Evolutionary conservation across 2,888 invertebrate genomes (phyloP), one percentile per base, ranked within the genome.

Genomic region (Suillia variegata): DNA sequence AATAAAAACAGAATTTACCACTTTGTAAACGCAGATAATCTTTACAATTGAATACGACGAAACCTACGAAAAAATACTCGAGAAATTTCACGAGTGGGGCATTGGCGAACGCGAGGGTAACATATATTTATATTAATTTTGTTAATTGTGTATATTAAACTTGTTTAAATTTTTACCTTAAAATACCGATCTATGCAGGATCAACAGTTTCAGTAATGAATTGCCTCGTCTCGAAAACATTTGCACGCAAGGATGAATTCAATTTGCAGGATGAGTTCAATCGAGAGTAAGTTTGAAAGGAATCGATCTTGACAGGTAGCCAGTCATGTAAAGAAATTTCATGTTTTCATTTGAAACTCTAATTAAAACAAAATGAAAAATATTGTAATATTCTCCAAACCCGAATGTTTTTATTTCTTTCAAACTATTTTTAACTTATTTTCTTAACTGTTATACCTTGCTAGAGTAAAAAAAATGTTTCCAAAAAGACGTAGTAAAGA

Each of bases 191-290:
- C n/a, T n/a, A n/a, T n/a, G n/a, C n/a, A 51, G 83, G 85, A 55
- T 88, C 88, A 0, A 83, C 85, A 2, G 83, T 88, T 53, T 86
- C 87, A 60, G 85, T 89, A 50, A 79, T 88, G 63, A 88, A 88
- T 13, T 89, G 88, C 70, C 83, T 86, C n/a, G 79, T 88, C 22
- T 85, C 73, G 26, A 74, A 73, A 51, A 66, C 71, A 2, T 73
- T 54, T 61, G 42, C 59, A 20, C 66, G 64, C 2, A 61, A 64
- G n/a, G 62, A 68, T n/a, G 67, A 66, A 22, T 20, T 54, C 6
- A 62, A 65, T 34, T 55, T 62, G 4, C 56, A 64, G 15, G 42
- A 66, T 34, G 69, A 73, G 38, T 59, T 62, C 38, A 69, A 67
- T 47, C 60, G 56, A 47, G 68, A 70, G 68, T 70, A 67, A 58